A percentile compares a stretch with the other conserved stretches of the same genome.
Conservation (phyloP, 30 jellyfish, hydroid and myxozoan species). For the Phacellophora camtschatica region DNA sequence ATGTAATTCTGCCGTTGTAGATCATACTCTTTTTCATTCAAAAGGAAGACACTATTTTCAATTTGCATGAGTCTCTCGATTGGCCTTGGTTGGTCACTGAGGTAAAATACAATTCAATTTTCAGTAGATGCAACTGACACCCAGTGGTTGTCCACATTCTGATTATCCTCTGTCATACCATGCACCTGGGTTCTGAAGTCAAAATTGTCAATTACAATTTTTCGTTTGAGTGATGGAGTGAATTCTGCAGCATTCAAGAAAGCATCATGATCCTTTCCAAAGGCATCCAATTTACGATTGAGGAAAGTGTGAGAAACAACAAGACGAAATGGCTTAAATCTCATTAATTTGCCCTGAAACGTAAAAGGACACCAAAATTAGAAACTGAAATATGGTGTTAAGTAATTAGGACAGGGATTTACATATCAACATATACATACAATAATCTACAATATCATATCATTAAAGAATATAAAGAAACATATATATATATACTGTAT, state of each 20-base stretch:
- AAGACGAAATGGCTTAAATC: not conserved
- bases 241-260: not conserved
- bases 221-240: conserved; percentile 1
- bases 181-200: conserved; percentile 2
- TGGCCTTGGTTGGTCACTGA: not conserved
- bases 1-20: conserved; percentile 3
- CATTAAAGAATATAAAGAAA: not conserved
- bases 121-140: conserved; percentile 3
- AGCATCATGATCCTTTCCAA: not conserved
- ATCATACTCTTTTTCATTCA: not conserved
- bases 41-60: not conserved
- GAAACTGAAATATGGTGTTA: not conserved
- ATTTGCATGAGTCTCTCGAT: not conserved
- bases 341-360: not conserved
- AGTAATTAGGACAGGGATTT: not conserved
- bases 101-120: not conserved
- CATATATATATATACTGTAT: too few relatives aligned
- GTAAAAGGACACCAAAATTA: not conserved
- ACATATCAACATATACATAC: not conserved
- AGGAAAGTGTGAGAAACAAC: not conserved
- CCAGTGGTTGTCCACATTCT: conserved; percentile 25
- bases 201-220: conserved; percentile 29
- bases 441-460: not conserved
- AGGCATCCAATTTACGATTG: not conserved
- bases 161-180: conserved; percentile 36